These are phyloP conservation scores for Actinia equina DNA, from an alignment of 64 coral and sea anemone species.

Conservation along the genomic window DNA sequence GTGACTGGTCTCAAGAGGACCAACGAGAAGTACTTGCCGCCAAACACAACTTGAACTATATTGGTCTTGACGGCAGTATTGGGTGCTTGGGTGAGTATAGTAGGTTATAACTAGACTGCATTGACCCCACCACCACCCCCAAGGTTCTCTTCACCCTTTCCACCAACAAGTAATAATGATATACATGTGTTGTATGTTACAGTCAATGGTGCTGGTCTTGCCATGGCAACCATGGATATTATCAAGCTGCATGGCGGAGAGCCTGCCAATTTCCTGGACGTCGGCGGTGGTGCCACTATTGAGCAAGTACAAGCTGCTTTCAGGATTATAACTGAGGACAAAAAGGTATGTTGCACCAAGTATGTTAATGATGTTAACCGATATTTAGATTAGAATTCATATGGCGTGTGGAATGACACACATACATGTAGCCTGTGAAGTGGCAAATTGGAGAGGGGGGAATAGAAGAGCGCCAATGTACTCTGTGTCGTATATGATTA, in stretches of 20 bases:
- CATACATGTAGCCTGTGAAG: too few relatives aligned
- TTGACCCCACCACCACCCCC: too few relatives aligned
- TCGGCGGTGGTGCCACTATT: conserved; percentile 92
- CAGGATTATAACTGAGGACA: conserved; percentile 89
- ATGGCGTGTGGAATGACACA: too few relatives aligned
- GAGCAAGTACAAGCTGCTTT: conserved; percentile 85
- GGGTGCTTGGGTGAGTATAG: conserved; percentile 79
- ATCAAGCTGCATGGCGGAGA: conserved; percentile 96
- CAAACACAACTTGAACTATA: conserved; percentile 87
- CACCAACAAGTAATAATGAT: not conserved
- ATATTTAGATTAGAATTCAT: too few relatives aligned
- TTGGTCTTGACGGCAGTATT: conserved; percentile 96
- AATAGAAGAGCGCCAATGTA: too few relatives aligned
- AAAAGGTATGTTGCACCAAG: conserved; percentile 44
- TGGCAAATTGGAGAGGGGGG: too few relatives aligned
- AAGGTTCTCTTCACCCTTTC: not conserved
- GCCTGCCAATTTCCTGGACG: conserved; percentile 93
- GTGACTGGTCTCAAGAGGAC: conserved; percentile 97
- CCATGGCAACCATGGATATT: conserved; percentile 99
- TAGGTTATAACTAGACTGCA: not conserved
- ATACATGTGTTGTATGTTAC: not conserved
- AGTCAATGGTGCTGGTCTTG: conserved; percentile 99
- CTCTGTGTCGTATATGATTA: too few relatives aligned
- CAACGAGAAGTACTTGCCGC: conserved; percentile 82
- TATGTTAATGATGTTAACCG: too few relatives aligned